Percentiles rank a stretch among this genome's conserved stretches.
Conservation (phyloP, 2,888 invertebrate species). For the Conomelus anceps region DNA sequence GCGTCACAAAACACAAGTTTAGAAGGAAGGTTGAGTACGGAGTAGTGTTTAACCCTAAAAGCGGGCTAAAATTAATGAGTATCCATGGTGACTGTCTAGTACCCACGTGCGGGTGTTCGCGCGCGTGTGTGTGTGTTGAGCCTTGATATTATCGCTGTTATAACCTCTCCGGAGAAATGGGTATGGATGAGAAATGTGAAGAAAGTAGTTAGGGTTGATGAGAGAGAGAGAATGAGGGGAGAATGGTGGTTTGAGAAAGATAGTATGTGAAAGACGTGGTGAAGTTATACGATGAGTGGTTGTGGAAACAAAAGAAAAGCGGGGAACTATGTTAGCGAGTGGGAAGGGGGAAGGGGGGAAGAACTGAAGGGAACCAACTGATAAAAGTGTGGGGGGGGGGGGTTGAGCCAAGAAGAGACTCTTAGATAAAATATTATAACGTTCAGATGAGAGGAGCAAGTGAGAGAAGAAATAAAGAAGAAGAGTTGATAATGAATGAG, state of each 20-base stretch:
- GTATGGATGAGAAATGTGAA: not conserved
- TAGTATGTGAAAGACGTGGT: not conserved
- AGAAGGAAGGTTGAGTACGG: not conserved
- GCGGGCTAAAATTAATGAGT: conserved; percentile 1
- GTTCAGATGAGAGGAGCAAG: not conserved
- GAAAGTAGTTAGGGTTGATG: not conserved
- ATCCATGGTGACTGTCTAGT: not conserved
- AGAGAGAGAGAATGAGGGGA: not conserved
- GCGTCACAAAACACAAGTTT: too few species aligned
- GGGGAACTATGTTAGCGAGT: not conserved
- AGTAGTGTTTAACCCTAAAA: not conserved
- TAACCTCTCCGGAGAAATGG: conserved; percentile 9
- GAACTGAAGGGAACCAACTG: not conserved
- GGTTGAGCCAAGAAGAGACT: not conserved
- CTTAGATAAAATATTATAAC: conserved; percentile 12
- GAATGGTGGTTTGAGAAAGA: not conserved
- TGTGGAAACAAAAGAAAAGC: not conserved
- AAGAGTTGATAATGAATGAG: conserved; percentile 10
- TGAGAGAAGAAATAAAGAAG: not conserved
- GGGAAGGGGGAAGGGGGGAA: not conserved
- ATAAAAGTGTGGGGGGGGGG: not conserved
- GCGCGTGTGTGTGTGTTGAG: not conserved
- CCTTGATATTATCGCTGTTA: conserved; percentile 8
- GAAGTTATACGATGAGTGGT: not conserved
- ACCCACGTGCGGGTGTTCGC: not conserved